phyloP scores from a whole-genome alignment of 2,888 invertebrate genomes.

The Graphium colonna region DNA sequence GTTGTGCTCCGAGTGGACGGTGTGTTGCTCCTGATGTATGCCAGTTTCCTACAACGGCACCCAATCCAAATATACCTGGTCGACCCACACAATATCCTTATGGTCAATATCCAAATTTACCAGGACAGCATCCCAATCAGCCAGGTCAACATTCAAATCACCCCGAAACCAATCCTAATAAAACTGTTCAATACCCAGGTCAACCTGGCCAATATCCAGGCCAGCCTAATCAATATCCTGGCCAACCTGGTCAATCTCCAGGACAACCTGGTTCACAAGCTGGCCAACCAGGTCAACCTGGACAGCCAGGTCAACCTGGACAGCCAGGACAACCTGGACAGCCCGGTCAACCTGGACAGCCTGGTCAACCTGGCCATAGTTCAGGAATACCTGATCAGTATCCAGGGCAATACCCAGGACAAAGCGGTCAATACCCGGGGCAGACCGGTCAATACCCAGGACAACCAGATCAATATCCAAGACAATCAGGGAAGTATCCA shows the following conservation, averaged over 20 bases:
- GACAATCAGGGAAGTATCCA: constrained; percentile 7
- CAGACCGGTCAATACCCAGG: constrained; percentile 13
- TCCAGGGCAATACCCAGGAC: constrained; percentile 23
- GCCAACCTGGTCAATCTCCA: constrained; percentile 12
- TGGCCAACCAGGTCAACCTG: constrained; percentile 19
- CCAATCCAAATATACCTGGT: constrained; percentile 11
- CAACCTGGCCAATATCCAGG: constrained; percentile 16
- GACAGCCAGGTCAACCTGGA: constrained; percentile 24
- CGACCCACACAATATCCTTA: constrained; percentile 13
- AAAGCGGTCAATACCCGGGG: constrained; percentile 6
- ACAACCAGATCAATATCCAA: constrained; percentile 22
- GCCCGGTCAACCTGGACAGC: constrained; percentile 21
- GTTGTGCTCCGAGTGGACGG: constrained; percentile 64
- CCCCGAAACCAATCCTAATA: constrained; percentile 27
- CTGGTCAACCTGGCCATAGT: constrained; percentile 4
- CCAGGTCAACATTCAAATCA: constrained; percentile 15
- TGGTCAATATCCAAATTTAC: constrained; percentile 7
- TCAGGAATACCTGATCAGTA: constrained; percentile 24
- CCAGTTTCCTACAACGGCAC: constrained; percentile 48
- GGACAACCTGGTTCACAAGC: constrained; percentile 24
- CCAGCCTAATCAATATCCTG: no score
- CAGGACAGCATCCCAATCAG: constrained; percentile 6
- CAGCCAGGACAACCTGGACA: constrained; percentile 12
- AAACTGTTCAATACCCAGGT: constrained; percentile 13
- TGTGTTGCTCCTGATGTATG: constrained; percentile 60